phyloP scores from a whole-genome alignment of 2,113 vertebrate genomes.

The Hyperopisus bebe region DNA sequence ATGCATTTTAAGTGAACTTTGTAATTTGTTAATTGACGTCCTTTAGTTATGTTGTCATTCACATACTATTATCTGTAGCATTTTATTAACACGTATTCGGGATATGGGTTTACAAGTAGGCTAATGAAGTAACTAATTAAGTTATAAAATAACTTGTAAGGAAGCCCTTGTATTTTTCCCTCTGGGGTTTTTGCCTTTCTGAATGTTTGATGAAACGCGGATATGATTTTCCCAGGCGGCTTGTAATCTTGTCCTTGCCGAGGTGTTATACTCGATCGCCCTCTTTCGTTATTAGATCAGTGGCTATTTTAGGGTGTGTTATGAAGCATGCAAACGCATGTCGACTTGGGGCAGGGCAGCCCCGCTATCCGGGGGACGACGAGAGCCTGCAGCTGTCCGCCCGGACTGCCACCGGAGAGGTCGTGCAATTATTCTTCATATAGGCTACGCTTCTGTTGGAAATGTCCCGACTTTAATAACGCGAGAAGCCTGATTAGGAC shows the following conservation, averaged over 20 bases:
- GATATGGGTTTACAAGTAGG: not conserved
- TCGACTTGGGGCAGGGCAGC: slow-evolving; percentile 24
- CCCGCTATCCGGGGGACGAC: slow-evolving; percentile 3
- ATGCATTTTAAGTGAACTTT: not conserved
- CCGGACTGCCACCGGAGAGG: not conserved
- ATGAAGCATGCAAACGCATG: slow-evolving; percentile 22
- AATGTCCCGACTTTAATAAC: not conserved
- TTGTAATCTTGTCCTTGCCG: not conserved
- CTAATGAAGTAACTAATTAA: not conserved
- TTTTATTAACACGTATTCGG: not conserved
- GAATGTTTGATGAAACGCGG: not conserved
- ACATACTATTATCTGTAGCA: not conserved
- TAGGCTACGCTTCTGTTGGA: not conserved
- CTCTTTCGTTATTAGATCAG: slow-evolving; percentile 14
- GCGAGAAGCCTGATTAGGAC: not conserved
- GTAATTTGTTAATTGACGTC: not conserved
- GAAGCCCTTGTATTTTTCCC: not conserved
- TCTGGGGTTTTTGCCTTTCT: not conserved
- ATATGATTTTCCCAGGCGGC: not conserved
- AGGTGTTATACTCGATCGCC: not conserved
- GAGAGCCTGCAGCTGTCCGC: not conserved
- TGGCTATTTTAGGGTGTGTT: slow-evolving; percentile 38
- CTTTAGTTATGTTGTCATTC: not conserved
- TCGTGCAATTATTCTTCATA: not conserved
- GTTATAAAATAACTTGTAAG: not conserved